Conservation (phyloP, 2,113 vertebrate species). For the Oryctolagus cuniculus region DNA sequence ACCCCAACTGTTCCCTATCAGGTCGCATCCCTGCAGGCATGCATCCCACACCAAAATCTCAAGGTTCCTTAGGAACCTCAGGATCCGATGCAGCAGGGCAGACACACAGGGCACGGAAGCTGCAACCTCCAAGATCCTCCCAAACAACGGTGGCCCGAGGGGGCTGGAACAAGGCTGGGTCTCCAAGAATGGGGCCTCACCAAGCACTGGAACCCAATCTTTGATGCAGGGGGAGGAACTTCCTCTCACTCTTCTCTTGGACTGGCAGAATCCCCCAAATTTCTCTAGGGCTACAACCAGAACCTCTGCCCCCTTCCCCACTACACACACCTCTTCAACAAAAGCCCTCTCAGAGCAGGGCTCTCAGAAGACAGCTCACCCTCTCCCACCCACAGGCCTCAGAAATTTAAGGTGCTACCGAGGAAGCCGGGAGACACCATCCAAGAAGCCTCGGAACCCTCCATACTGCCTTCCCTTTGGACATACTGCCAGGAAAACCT, state of each 20-base stretch:
- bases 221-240: not conserved
- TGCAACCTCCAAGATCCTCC: not conserved
- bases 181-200: slow-evolving; percentile 3
- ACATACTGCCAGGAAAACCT: slow-evolving; percentile 62
- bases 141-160: not conserved
- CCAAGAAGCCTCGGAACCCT: slow-evolving; percentile 15
- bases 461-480: slow-evolving; percentile 29
- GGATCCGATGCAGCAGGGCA: not conserved
- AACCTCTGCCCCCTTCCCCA: not conserved
- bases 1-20: not conserved
- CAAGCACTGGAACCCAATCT: not conserved
- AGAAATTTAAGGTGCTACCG: not conserved
- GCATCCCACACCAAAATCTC: not conserved
- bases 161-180: not conserved
- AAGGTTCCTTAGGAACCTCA: not conserved
- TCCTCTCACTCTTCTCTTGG: not conserved
- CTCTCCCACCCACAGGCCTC: not conserved
- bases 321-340: slow-evolving; percentile 34
- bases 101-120: not conserved
- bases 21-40: not conserved
- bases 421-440: not conserved
- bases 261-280: not conserved
- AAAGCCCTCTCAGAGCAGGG: slow-evolving; percentile 26
- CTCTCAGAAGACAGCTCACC: not conserved
- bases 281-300: not conserved